A percentile compares a stretch with the other conserved stretches of the same genome.
phyloP scores from a whole-genome alignment of 2,113 vertebrate species.

The Ceyx melanurus region DNA sequence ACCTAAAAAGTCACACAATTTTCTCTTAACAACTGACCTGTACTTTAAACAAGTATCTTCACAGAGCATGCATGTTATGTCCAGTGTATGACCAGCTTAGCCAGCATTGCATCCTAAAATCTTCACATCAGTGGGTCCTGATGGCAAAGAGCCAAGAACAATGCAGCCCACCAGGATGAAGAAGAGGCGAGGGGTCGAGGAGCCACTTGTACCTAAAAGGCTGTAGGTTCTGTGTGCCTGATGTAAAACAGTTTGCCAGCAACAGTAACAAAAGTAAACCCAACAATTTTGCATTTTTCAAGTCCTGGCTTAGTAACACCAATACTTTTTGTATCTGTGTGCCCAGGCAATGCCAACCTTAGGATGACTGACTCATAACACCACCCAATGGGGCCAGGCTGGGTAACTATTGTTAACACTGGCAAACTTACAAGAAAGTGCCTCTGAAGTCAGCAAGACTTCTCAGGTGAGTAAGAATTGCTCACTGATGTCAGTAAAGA shows the following conservation, averaged over 20 bases:
- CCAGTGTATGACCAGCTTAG: neutral
- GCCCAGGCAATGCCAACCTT: neutral
- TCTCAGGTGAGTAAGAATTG: conserved; percentile 22
- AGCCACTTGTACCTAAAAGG: neutral
- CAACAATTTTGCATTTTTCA: neutral
- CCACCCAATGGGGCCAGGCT: neutral
- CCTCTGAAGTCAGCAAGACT: neutral
- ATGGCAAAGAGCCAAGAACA: neutral
- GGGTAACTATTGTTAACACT: neutral
- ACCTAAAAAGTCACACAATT: neutral
- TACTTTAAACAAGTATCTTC: neutral
- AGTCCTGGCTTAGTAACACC: neutral
- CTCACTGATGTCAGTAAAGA: conserved; percentile 12
- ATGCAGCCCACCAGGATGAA: fast-evolving
- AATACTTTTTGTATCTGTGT: fast-evolving
- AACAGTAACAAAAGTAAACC: neutral
- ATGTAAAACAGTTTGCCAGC: neutral
- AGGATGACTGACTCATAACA: neutral
- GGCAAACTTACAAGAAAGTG: neutral
- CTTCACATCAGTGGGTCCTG: fast-evolving
- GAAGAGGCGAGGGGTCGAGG: neutral
- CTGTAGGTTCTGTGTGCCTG: neutral
- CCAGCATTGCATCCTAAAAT: neutral
- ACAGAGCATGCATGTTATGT: neutral
- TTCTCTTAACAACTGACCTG: neutral